phyloP scores from a whole-genome alignment of 53 echinoderm and acorn worm genomes.

The Holothuria scabra region DNA sequence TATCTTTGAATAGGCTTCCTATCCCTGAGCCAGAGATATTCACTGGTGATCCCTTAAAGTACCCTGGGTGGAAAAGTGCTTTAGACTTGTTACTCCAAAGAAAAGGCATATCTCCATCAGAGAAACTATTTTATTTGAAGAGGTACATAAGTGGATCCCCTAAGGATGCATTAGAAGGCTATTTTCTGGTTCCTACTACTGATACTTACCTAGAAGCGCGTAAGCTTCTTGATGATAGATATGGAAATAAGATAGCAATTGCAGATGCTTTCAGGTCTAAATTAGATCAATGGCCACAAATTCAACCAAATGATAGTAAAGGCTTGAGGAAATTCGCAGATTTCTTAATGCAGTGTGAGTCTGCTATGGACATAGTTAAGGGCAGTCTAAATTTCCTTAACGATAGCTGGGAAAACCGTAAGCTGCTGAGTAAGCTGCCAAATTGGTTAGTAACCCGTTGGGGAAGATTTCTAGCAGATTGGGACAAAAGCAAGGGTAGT shows the following conservation, averaged over 20 bases:
- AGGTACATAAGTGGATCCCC: background rate
- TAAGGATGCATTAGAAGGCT: conserved; percentile 1
- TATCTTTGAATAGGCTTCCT: too few species aligned
- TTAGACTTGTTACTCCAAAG: too few species aligned
- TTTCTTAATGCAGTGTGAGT: conserved; percentile 14
- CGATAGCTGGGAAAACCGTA: conserved; percentile 21
- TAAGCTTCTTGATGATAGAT: conserved; percentile 16
- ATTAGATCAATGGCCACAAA: too few species aligned
- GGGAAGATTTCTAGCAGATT: background rate
- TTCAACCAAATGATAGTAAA: conserved; percentile 11
- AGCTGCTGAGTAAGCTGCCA: conserved; percentile 1
- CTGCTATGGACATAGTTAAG: background rate
- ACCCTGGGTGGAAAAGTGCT: too few species aligned
- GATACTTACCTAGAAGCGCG: background rate
- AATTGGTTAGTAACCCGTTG: conserved; percentile 13
- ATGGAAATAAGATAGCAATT: background rate
- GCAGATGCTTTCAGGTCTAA: background rate
- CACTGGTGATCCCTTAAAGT: too few species aligned
- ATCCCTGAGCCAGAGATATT: too few species aligned
- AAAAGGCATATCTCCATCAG: too few species aligned
- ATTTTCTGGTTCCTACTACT: background rate
- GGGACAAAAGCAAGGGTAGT: background rate
- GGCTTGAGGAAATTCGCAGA: background rate
- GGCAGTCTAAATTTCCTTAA: conserved; percentile 1
- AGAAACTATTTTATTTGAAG: too few species aligned